Conservation (phyloP, 2,888 invertebrate genomes). For the Zeuzera pyrina region DNA sequence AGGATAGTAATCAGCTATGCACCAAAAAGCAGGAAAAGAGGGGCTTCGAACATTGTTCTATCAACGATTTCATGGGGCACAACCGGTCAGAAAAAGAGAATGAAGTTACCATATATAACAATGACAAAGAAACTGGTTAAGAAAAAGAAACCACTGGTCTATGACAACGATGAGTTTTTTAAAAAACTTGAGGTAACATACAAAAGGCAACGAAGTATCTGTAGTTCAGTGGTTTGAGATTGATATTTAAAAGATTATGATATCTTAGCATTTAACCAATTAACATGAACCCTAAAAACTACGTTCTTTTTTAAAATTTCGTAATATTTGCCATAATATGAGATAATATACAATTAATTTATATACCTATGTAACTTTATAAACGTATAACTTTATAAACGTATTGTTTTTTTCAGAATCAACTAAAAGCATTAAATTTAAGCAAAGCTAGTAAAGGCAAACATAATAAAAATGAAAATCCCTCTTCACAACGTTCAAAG, state of each 20-base stretch:
- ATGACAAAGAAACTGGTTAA: conserved; percentile 32
- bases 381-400: no score
- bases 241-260: no score
- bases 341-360: no score
- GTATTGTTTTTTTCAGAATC: conserved; percentile 57
- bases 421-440: conserved; percentile 54
- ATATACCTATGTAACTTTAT: no score
- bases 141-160: conserved; percentile 29
- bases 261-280: no score
- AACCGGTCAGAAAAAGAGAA: conserved; percentile 42
- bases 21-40: conserved; percentile 45
- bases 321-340: no score
- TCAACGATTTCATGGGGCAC: conserved; percentile 48
- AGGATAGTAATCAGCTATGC: conserved; percentile 47
- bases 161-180: conserved; percentile 54
- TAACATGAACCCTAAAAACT: no score
- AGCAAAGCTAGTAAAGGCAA: conserved; percentile 42
- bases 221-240: no score
- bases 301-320: no score
- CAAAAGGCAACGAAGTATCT: no score
- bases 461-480: conserved; percentile 30
- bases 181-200: conserved; percentile 52
- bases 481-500: conserved; percentile 48
- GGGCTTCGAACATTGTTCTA: conserved; percentile 41
- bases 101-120: conserved; percentile 43